These are phyloP conservation scores for Morinoia aosen DNA, from an alignment of 2,888 invertebrate genomes.

Conservation along the genomic window DNA sequence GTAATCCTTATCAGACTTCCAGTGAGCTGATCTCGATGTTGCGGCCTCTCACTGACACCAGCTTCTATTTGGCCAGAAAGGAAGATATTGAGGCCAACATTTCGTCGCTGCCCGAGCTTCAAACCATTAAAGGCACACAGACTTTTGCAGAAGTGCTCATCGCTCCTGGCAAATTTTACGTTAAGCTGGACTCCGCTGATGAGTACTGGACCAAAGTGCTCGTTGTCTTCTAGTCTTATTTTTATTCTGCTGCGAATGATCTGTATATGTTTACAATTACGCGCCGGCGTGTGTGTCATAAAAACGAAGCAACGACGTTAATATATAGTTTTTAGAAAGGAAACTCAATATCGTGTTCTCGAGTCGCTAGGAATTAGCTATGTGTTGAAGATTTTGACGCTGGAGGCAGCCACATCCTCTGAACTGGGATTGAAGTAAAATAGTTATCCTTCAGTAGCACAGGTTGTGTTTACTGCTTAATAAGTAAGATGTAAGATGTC, in stretches of 20 bases:
- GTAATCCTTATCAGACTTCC: constrained; percentile 20
- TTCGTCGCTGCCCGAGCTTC: constrained; percentile 34
- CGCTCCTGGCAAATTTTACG: constrained; percentile 50
- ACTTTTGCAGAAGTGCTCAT: constrained; percentile 46
- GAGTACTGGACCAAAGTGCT: constrained; percentile 53
- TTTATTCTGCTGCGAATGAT: neutral
- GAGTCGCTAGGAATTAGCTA: too few relatives aligned
- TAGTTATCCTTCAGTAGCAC: too few relatives aligned
- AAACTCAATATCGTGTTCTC: too few relatives aligned
- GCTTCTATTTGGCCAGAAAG: constrained; percentile 5
- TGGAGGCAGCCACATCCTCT: too few relatives aligned
- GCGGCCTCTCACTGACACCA: constrained; percentile 14
- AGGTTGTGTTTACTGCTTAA: too few relatives aligned
- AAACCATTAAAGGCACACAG: constrained; percentile 48
- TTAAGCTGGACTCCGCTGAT: constrained; percentile 36
- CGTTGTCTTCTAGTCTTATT: constrained; percentile 15
- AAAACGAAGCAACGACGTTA: too few relatives aligned
- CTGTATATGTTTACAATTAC: neutral
- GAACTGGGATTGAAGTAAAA: too few relatives aligned
- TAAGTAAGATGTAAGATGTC: too few relatives aligned
- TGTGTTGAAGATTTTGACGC: too few relatives aligned
- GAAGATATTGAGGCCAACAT: constrained; percentile 20
- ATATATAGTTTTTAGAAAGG: too few relatives aligned
- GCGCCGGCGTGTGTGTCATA: neutral
- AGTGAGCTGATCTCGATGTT: neutral